These are phyloP conservation scores for Pampusana beccarii DNA, from an alignment of 2,113 vertebrate species.

Conservation along the genomic window DNA sequence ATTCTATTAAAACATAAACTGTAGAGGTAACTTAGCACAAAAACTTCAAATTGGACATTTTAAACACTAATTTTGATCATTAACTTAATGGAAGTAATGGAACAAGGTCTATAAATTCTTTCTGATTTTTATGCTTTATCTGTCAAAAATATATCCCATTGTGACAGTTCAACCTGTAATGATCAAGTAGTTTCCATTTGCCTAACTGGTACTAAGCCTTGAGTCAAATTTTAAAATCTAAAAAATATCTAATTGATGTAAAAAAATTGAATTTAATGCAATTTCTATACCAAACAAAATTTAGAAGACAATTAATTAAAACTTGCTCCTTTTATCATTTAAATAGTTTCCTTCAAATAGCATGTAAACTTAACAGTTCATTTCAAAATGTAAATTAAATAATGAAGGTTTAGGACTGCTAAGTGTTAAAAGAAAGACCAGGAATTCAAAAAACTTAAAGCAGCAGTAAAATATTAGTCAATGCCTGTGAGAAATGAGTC, in stretches of 20 bases:
- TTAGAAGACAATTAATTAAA: background rate
- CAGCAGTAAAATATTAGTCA: slow-evolving; percentile 96
- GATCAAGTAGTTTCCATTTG: background rate
- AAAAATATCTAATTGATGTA: background rate
- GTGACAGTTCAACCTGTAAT: background rate
- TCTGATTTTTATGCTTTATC: background rate
- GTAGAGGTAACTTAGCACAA: background rate
- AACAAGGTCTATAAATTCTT: background rate
- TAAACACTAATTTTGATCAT: background rate
- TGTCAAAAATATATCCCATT: background rate
- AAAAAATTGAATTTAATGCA: background rate
- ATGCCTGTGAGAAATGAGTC: slow-evolving; percentile 95
- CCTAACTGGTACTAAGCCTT: background rate
- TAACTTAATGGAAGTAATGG: background rate
- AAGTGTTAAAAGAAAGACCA: slow-evolving; percentile 86
- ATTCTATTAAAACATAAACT: background rate
- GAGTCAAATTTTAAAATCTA: background rate
- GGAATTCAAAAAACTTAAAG: slow-evolving; percentile 95
- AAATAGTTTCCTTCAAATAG: background rate
- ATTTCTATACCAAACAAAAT: background rate
- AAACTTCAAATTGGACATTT: background rate
- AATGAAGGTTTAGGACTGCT: slow-evolving; percentile 41
- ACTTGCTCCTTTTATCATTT: background rate
- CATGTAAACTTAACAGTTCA: background rate
- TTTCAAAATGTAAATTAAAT: background rate